phyloP scores from a whole-genome alignment of 2,888 invertebrate species.

The Drosophila paracracens region DNA sequence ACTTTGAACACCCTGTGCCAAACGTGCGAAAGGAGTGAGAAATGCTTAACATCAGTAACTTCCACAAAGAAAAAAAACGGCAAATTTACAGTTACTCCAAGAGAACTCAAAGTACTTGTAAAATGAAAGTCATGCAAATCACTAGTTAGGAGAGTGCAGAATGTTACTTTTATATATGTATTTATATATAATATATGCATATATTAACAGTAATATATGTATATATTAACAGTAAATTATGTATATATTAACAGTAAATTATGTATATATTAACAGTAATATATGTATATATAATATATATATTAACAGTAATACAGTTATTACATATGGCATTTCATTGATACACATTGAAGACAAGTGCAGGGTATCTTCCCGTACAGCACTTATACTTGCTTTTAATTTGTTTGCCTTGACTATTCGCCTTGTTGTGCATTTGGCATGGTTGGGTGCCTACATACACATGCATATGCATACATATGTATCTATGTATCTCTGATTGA shows the following conservation, averaged over 20 bases:
- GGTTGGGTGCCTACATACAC: background rate
- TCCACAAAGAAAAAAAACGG: background rate
- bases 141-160: background rate
- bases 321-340: background rate
- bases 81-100: background rate
- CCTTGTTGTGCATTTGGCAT: constrained; percentile 63
- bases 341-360: no score
- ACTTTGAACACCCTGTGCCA: constrained; percentile 43
- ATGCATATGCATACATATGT: background rate
- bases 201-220: no score
- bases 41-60: background rate
- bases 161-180: background rate
- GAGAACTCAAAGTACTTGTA: background rate
- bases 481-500: constrained; percentile 18
- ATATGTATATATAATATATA: background rate
- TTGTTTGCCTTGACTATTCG: constrained; percentile 57
- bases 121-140: background rate
- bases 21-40: background rate
- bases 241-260: no score
- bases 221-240: no score
- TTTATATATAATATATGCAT: no score
- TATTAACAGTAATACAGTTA: background rate
- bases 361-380: constrained; percentile 9
- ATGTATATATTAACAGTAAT: no score
- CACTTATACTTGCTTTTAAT: constrained; percentile 12